Evolutionary conservation across 2,888 invertebrate species (phyloP).

Genomic region (Ethmia dodecea): DNA sequence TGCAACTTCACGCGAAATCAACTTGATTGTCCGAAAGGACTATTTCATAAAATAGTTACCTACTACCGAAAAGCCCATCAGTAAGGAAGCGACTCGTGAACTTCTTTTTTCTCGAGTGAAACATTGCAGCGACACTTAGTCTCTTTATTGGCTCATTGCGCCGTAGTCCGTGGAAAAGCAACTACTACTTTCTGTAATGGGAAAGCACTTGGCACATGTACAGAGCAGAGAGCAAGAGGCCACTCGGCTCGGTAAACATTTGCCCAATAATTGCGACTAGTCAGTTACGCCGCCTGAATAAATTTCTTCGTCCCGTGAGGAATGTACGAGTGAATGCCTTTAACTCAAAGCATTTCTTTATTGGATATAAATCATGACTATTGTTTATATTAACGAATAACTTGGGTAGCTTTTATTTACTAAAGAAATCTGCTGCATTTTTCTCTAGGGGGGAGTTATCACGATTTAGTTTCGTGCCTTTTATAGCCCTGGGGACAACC

Average conservation of each 20-base stretch:
- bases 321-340: slow-evolving; percentile 47
- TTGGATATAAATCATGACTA: slow-evolving; percentile 59
- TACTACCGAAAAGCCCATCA: too few relatives aligned
- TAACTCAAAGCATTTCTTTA: slow-evolving; percentile 64
- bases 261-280: slow-evolving; percentile 71
- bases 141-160: slow-evolving; percentile 50
- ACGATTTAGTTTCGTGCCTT: too few relatives aligned
- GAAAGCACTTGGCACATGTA: slow-evolving; percentile 56
- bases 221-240: slow-evolving; percentile 45
- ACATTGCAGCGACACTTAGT: slow-evolving; percentile 29
- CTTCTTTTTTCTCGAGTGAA: too few relatives aligned
- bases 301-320: slow-evolving; percentile 44
- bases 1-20: too few relatives aligned
- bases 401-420: slow-evolving; percentile 22
- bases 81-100: too few relatives aligned
- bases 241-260: slow-evolving; percentile 66
- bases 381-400: slow-evolving; percentile 61
- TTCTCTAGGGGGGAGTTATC: background rate
- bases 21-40: too few relatives aligned
- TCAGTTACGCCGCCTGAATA: slow-evolving; percentile 61
- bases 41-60: too few relatives aligned
- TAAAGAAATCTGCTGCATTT: background rate
- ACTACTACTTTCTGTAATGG: slow-evolving; percentile 51
- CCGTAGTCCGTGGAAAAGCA: slow-evolving; percentile 46
- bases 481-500: too few relatives aligned